Conservation (phyloP, 2,888 invertebrate genomes). For the Hipparchia semele region DNA sequence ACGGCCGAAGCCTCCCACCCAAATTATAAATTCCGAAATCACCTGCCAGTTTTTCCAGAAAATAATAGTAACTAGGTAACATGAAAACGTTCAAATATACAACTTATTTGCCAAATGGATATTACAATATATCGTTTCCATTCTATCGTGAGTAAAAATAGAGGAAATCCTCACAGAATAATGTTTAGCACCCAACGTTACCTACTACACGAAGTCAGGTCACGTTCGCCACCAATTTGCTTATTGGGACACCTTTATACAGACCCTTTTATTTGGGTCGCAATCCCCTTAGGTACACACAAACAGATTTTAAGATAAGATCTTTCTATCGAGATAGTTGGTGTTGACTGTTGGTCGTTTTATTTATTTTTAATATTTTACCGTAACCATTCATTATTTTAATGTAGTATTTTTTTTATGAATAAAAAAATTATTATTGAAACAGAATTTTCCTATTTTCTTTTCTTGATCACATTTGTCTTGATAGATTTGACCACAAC, state of each 20-base stretch:
- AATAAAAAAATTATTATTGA: too few relatives aligned
- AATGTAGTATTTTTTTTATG: too few relatives aligned
- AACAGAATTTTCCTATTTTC: too few relatives aligned
- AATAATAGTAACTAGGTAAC: too few relatives aligned
- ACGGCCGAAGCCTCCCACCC: too few relatives aligned
- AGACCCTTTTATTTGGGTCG: slow-evolving; percentile 13
- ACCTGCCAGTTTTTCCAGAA: too few relatives aligned
- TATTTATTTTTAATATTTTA: neutral
- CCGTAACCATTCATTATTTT: neutral
- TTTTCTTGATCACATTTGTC: too few relatives aligned
- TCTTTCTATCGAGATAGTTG: slow-evolving; percentile 1
- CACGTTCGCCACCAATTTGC: slow-evolving; percentile 15
- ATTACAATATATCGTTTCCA: too few relatives aligned
- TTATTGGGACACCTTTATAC: slow-evolving; percentile 15
- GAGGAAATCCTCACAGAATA: neutral
- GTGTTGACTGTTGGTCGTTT: neutral
- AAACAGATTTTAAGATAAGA: slow-evolving; percentile 19
- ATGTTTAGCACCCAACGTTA: neutral
- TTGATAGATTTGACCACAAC: too few relatives aligned
- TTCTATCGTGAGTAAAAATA: neutral
- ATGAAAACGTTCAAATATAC: too few relatives aligned
- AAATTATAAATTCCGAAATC: too few relatives aligned
- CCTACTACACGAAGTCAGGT: neutral
- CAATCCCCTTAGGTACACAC: slow-evolving; percentile 11
- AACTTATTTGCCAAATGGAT: too few relatives aligned